Evolutionary conservation across 2,113 vertebrate genomes (phyloP), one percentile per base, ranked within the genome.

Genomic region (Salvelinus alpinus): DNA sequence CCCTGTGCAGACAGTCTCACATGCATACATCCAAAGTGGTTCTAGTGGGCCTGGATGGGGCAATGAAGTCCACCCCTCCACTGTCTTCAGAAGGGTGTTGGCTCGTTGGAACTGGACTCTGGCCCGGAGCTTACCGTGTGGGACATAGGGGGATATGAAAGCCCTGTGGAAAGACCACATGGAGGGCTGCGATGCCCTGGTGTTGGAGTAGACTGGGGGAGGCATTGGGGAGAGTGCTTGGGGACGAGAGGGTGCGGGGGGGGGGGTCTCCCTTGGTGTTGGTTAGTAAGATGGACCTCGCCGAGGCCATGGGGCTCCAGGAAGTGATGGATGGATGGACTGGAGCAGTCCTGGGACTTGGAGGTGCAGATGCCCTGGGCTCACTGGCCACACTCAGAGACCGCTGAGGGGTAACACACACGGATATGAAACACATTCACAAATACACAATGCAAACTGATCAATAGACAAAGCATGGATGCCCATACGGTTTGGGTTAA

Each of bases 1-100:
- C 14, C 5, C 51, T 62, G 14, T 75, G 64, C 7, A 85, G 74
- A 70, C 34, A 44, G 38, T 44, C 9, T 9, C 38, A 44, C 38
- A 44, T 44, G 38, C 38, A 44, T 44, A 44, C 60, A 65, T 75
- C 54, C 20, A 57, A 57, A 57, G 54, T 20, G 5, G 54, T 57
- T 57, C 54, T 57, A 20, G 20, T 57, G 18, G 16, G 2, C 12
- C 13, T 54, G 51, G 51, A 54, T 1, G 3, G 51, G 51, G 54
- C 4, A 57, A 4, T 14, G 54, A 57, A 57, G 54, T 57, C 54
- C 54, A 57, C 16, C 54, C 18, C 20, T 57, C 54, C 54, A 57
- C 20, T 20, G 18, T 20, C 54, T 57, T 20, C 16, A 57, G 54
- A 57, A 20, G 54, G 54, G 18, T 57, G 54, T 57, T 14, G 18